Evolutionary conservation across 2,888 invertebrate genomes (phyloP).

Genomic region (Sceliomorpha sp.): DNA sequence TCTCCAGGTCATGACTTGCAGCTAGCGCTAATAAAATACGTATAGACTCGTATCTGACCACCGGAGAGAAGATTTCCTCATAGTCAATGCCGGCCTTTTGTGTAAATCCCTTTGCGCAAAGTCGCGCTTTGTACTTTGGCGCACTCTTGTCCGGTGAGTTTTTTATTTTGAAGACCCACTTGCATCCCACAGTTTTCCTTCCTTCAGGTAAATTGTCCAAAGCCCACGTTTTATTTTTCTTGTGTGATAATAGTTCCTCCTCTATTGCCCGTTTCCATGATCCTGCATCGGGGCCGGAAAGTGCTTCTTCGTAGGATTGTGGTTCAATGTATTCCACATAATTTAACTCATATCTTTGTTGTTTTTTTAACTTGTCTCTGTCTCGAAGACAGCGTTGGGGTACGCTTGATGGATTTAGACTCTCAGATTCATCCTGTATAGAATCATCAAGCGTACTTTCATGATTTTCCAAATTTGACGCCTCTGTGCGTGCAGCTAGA

Average conservation of each 20-base stretch:
- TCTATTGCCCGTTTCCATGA: not conserved
- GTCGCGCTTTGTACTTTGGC: conserved; percentile 17
- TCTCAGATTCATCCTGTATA: too few relatives aligned
- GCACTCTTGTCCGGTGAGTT: not conserved
- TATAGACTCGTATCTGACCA: too few relatives aligned
- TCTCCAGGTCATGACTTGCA: too few relatives aligned
- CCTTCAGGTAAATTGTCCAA: too few relatives aligned
- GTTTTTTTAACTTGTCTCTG: not conserved
- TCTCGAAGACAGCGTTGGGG: not conserved
- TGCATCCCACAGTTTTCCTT: conserved; percentile 1
- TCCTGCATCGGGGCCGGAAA: not conserved
- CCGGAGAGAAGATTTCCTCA: too few relatives aligned
- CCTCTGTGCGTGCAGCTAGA: too few relatives aligned
- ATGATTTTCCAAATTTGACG: too few relatives aligned
- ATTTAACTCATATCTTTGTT: not conserved
- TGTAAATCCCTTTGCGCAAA: conserved; percentile 22
- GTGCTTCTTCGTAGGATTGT: not conserved
- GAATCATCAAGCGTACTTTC: too few relatives aligned
- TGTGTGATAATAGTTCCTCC: too few relatives aligned
- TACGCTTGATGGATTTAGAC: not conserved
- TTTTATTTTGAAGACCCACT: not conserved
- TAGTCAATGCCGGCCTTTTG: conserved; percentile 21
- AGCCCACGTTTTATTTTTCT: too few relatives aligned
- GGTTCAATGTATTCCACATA: not conserved
- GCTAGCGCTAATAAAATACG: too few relatives aligned